A percentile compares a stretch with the other conserved stretches of the same genome.
phyloP scores from a whole-genome alignment of 2,113 vertebrate genomes.

The Dolichallabes microphthalmus region DNA sequence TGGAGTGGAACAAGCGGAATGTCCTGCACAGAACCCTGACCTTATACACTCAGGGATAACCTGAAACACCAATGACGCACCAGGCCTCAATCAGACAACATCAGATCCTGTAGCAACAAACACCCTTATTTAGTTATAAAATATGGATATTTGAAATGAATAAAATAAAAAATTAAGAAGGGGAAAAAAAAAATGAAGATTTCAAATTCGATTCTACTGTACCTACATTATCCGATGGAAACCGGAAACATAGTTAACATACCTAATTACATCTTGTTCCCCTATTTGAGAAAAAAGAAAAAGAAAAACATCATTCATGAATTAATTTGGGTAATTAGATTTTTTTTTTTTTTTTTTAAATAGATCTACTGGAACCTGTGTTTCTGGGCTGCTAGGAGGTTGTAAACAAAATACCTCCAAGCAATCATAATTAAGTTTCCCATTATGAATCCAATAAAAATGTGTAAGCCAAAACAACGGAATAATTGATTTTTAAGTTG shows the following conservation, averaged over 20 bases:
- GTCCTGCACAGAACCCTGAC: neutral
- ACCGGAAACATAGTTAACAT: neutral
- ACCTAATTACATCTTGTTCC: constrained; percentile 15
- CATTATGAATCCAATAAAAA: neutral
- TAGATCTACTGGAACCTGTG: neutral
- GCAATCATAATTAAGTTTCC: constrained; percentile 16
- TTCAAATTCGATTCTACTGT: neutral
- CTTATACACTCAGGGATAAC: neutral
- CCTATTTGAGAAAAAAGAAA: neutral
- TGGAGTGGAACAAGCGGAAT: neutral
- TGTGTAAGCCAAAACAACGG: neutral
- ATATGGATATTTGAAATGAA: neutral
- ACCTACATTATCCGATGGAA: neutral
- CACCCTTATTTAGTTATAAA: neutral
- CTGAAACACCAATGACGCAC: neutral
- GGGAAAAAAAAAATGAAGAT: neutral
- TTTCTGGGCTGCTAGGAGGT: neutral
- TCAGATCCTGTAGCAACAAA: neutral
- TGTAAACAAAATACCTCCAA: constrained; percentile 10
- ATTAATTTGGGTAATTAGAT: neutral
- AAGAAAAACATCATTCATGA: neutral
- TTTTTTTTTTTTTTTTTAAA: neutral
- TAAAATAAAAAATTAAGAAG: neutral
- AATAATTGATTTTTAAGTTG: constrained; percentile 17
- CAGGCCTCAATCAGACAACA: neutral